Percentiles rank a stretch among this genome's conserved stretches.
Conservation (phyloP, 1,140 invertebrate species). For the Drosophila prosaltans region DNA sequence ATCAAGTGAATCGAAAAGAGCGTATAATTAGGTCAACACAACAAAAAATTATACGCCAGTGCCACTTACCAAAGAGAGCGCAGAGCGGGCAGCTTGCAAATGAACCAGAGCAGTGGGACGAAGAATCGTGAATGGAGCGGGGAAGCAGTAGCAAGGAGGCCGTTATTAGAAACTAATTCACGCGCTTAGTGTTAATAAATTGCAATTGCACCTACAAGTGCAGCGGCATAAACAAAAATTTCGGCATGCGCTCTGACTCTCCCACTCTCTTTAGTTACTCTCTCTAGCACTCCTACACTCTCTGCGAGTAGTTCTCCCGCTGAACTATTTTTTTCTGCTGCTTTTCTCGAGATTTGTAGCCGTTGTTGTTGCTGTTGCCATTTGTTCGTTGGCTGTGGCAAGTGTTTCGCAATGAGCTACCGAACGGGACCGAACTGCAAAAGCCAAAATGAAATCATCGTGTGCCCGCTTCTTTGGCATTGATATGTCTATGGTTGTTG, state of each 20-base stretch:
- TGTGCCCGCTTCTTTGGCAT: constrained; percentile 31
- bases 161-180: constrained; percentile 78
- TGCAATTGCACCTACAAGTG: constrained; percentile 45
- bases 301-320: constrained; percentile 33
- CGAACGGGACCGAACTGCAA: constrained; percentile 37
- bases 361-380: constrained; percentile 51
- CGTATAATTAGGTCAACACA: constrained; percentile 81
- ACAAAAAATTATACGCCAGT: constrained; percentile 74
- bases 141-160: constrained; percentile 40
- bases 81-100: constrained; percentile 26
- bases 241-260: constrained; percentile 48
- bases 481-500: constrained; percentile 23
- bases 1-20: constrained; percentile 82
- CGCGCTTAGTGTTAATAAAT: constrained; percentile 60
- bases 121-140: constrained; percentile 24
- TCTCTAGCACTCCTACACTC: constrained; percentile 31
- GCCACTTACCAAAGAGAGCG: constrained; percentile 78
- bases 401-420: constrained; percentile 78
- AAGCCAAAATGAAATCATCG: constrained; percentile 77
- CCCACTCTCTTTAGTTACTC: constrained; percentile 16
- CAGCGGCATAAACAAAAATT: constrained; percentile 53
- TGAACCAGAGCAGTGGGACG: constrained; percentile 14
- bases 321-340: constrained; percentile 68
- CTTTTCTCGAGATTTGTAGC: constrained; percentile 42
- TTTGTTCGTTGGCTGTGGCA: constrained; percentile 78